These are phyloP conservation scores for Temnopleurus reevesii DNA, from an alignment of 53 echinoderm and acorn worm species.

Conservation along the genomic window DNA sequence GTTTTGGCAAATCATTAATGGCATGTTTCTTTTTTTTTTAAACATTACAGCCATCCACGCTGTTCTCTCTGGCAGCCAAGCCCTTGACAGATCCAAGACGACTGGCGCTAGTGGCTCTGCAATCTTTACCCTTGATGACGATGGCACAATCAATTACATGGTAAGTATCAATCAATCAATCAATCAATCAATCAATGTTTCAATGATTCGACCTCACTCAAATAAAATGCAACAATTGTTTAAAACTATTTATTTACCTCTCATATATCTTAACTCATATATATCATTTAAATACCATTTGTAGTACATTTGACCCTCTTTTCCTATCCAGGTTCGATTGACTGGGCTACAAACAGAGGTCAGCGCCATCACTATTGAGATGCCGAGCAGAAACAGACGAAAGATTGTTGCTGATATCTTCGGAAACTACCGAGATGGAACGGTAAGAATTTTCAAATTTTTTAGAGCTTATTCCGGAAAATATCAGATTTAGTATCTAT, in stretches of 20 bases:
- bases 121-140: constrained; percentile 71
- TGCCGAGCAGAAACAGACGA: constrained; percentile 65
- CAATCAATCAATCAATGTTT: neutral
- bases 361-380: constrained; percentile 82
- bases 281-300: no score
- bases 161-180: constrained; percentile 48
- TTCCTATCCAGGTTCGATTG: constrained; percentile 64
- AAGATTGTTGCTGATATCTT: constrained; percentile 85
- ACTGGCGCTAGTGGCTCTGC: constrained; percentile 95
- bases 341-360: constrained; percentile 82
- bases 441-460: constrained; percentile 47
- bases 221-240: neutral
- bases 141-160: constrained; percentile 83
- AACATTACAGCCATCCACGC: constrained; percentile 77
- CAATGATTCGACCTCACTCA: no score
- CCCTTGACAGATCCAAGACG: constrained; percentile 77
- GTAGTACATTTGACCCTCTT: no score
- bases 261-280: no score
- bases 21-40: no score
- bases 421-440: constrained; percentile 75
- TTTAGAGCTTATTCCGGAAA: no score
- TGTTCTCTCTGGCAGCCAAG: constrained; percentile 93
- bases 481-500: no score
- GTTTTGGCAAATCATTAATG: no score
- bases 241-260: no score